Evolutionary conservation across 2,113 vertebrate genomes (phyloP).

Genomic region (Psilopsiagon aymara): DNA sequence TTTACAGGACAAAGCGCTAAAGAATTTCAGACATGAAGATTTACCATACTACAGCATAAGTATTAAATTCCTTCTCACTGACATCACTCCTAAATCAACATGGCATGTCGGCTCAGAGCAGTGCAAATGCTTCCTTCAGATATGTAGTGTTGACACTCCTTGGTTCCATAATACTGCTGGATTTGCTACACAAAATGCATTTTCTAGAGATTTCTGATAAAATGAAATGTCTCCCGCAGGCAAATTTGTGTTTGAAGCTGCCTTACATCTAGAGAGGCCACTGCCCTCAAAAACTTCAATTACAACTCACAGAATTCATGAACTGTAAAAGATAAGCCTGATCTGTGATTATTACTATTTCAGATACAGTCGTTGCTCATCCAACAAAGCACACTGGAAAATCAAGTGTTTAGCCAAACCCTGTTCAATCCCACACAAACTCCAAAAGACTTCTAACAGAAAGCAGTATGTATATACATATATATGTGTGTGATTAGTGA

Average conservation of each 20-base stretch:
- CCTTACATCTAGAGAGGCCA: background rate
- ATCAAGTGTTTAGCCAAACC: background rate
- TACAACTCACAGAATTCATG: background rate
- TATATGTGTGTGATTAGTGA: background rate
- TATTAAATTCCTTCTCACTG: background rate
- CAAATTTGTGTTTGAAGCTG: background rate
- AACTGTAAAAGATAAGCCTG: background rate
- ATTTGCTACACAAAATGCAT: background rate
- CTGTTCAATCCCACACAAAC: background rate
- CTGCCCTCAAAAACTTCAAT: background rate
- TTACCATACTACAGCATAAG: rapidly evolving
- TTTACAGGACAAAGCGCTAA: background rate
- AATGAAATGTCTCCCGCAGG: background rate
- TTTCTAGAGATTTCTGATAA: background rate
- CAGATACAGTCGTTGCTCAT: background rate
- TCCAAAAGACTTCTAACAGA: background rate
- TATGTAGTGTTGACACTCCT: background rate
- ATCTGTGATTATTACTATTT: background rate
- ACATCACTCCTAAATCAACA: background rate
- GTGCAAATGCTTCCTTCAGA: background rate
- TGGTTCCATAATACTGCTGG: background rate
- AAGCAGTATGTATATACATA: background rate
- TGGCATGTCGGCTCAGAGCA: background rate
- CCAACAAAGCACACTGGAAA: background rate
- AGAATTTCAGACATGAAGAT: background rate